Conservation (phyloP, 2,888 invertebrate species). For the Brachylomia viminalis region DNA sequence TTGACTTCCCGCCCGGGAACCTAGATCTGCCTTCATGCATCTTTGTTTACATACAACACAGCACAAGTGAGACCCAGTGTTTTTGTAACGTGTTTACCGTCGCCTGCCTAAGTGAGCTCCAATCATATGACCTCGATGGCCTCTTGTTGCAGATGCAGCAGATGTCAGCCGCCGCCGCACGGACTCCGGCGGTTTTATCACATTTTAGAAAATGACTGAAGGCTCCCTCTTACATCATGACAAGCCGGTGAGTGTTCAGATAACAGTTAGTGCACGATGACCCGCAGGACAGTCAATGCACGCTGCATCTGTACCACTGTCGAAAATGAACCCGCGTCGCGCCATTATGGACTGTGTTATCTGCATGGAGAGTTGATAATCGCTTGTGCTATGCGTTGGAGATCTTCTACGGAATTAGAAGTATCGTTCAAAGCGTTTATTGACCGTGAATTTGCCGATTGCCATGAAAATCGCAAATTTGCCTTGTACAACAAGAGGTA, state of each 20-base stretch:
- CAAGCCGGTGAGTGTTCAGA: slow-evolving; percentile 85
- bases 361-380: slow-evolving; percentile 47
- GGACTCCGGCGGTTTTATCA: slow-evolving; percentile 89
- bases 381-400: slow-evolving; percentile 35
- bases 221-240: slow-evolving; percentile 83
- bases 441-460: slow-evolving; percentile 65
- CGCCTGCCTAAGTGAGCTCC: slow-evolving; percentile 63
- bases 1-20: slow-evolving; percentile 80
- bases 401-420: slow-evolving; percentile 59
- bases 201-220: slow-evolving; percentile 90
- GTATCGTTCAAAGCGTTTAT: slow-evolving; percentile 63
- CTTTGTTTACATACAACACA: slow-evolving; percentile 81
- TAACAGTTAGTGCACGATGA: slow-evolving; percentile 60
- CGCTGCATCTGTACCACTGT: slow-evolving; percentile 61
- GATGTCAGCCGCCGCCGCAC: slow-evolving; percentile 89
- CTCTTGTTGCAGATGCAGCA: slow-evolving; percentile 88
- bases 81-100: slow-evolving; percentile 57
- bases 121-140: slow-evolving; percentile 85
- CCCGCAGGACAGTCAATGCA: slow-evolving; percentile 57
- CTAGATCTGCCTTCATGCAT: slow-evolving; percentile 85
- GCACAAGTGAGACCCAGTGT: slow-evolving; percentile 83
- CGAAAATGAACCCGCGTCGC: slow-evolving; percentile 26
- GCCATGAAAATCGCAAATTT: slow-evolving; percentile 58
- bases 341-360: slow-evolving; percentile 54
- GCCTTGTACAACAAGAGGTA: slow-evolving; percentile 40